These are phyloP conservation scores for Drymonia ruficornis DNA, from an alignment of 2,888 invertebrate genomes.

Conservation along the genomic window DNA sequence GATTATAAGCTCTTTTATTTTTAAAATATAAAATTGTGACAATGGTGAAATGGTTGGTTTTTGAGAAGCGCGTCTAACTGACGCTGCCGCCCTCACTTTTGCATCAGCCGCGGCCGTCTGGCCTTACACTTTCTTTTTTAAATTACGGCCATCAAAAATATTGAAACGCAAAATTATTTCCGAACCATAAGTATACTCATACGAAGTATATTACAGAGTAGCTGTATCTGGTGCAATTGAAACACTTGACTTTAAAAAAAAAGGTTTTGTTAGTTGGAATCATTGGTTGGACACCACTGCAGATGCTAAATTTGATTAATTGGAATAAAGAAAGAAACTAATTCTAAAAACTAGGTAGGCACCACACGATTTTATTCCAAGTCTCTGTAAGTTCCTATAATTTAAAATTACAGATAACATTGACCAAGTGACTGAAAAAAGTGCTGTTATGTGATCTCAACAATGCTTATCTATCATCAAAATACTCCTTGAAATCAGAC, in stretches of 20 bases:
- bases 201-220: not conserved
- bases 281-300: too few species aligned
- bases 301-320: too few species aligned
- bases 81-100: not conserved
- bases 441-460: not conserved
- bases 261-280: too few species aligned
- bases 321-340: too few species aligned
- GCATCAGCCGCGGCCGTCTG: not conserved
- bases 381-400: too few species aligned
- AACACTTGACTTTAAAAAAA: not conserved
- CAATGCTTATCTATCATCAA: not conserved
- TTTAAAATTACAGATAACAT: too few species aligned
- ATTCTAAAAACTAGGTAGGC: too few species aligned
- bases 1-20: not conserved
- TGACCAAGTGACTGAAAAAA: not conserved
- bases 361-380: too few species aligned
- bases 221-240: too few species aligned
- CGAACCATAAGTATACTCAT: not conserved
- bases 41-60: not conserved
- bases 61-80: not conserved
- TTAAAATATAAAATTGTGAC: not conserved
- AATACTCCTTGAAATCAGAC: not conserved
- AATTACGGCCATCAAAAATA: conserved; percentile 1
- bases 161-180: not conserved
- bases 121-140: conserved; percentile 7